A percentile compares a stretch with the other conserved stretches of the same genome.
Evolutionary conservation across 2,888 invertebrate species (phyloP).

Genomic region (Eupeodes luniger): DNA sequence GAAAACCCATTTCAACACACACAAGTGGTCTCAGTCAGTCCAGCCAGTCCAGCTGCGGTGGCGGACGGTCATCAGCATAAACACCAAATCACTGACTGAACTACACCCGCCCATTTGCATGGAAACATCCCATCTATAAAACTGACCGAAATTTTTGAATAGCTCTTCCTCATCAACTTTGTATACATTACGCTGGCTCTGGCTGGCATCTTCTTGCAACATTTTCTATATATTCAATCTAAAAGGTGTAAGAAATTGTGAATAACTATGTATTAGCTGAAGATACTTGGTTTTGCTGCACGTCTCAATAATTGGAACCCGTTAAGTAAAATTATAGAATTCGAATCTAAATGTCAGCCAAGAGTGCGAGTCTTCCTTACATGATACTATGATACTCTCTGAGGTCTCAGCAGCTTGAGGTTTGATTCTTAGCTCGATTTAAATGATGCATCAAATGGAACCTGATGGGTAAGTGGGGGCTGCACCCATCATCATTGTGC

Average conservation of each 20-base stretch:
- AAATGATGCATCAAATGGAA: slow-evolving; percentile 9
- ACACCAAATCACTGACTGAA: slow-evolving; percentile 6
- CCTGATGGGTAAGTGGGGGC: slow-evolving; percentile 61
- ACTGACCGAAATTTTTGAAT: slow-evolving; percentile 45
- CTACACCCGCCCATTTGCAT: slow-evolving; percentile 57
- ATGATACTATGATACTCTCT: background rate
- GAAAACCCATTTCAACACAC: slow-evolving; percentile 32
- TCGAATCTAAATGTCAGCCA: slow-evolving; percentile 71
- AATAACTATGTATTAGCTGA: background rate
- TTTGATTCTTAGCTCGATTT: slow-evolving; percentile 38
- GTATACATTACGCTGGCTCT: slow-evolving; percentile 20
- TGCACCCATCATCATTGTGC: slow-evolving; percentile 58
- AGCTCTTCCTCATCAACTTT: slow-evolving; percentile 44
- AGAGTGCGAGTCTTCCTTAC: slow-evolving; percentile 31
- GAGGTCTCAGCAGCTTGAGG: background rate
- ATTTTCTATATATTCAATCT: background rate
- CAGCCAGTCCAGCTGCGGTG: no score
- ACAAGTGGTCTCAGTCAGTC: background rate
- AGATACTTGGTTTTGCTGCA: slow-evolving; percentile 20
- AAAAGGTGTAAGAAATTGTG: slow-evolving; percentile 35
- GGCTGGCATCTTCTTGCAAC: slow-evolving; percentile 28
- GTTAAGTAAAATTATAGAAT: slow-evolving; percentile 60
- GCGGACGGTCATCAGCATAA: background rate
- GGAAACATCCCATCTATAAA: slow-evolving; percentile 52
- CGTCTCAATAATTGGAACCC: slow-evolving; percentile 55